Evolutionary conservation across 2,797 vertebrate genomes (phyloP).

Genomic region (Vespertilio murinus): DNA sequence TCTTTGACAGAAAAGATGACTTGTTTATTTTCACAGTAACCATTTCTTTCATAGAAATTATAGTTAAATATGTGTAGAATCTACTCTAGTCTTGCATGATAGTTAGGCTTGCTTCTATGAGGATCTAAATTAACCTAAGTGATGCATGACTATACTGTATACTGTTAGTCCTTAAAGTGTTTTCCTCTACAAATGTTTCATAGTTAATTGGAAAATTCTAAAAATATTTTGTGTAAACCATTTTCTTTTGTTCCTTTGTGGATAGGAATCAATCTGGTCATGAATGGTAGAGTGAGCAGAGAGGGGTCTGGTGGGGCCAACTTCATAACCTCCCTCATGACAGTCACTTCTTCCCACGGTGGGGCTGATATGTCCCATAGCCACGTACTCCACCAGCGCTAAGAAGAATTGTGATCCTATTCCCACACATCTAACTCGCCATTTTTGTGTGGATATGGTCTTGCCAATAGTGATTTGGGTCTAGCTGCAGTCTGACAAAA

Average conservation of each 20-base stretch:
- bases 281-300: background rate
- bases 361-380: background rate
- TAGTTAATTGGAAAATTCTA: background rate
- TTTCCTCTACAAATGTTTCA: background rate
- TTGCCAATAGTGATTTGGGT: conserved; percentile 46
- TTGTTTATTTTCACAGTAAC: background rate
- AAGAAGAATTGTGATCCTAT: conserved; percentile 7
- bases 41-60: background rate
- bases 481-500: conserved; percentile 57
- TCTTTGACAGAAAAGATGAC: no score
- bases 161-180: background rate
- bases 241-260: background rate
- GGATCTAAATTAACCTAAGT: background rate
- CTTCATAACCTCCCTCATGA: background rate
- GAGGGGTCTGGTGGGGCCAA: background rate
- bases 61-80: background rate
- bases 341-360: background rate
- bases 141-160: background rate
- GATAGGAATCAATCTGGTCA: background rate
- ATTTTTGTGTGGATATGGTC: conserved; percentile 1
- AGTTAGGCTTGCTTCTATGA: background rate
- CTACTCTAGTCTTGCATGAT: background rate
- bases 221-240: background rate
- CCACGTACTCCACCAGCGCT: background rate
- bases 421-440: background rate